Evolutionary conservation across 1,140 invertebrate species (phyloP), one percentile per base, ranked within the genome.

Genomic region (Mactra quadrangularis): DNA sequence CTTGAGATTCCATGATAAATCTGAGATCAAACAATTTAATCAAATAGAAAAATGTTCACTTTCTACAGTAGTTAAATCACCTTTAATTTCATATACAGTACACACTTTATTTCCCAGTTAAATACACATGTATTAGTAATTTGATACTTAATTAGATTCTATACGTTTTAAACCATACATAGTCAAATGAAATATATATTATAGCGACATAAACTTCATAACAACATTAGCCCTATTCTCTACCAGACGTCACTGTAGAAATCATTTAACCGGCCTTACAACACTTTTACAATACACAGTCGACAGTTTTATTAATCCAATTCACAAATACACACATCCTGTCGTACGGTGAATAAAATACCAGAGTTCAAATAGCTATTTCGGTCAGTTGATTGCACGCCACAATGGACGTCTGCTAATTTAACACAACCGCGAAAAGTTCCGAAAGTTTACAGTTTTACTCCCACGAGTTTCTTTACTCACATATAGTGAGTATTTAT

Each of bases 271-370:
- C 27, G 3, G 19, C 27, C 25, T 33, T 60, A 27, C 31, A 50
- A 25, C 41, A 19, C n/a, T 47, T n/a, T 15, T 50, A 13, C 41
- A 50, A 50, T 68, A 68, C 27, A 41, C 45, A 38, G 41, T 50
- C 3, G 31, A 68, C 45, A 47, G 41, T 41, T 27, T 68, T 68
- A 68, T 47, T 47, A 68, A 68, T 68, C 64, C 64, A 2, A 22
- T 68, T 47, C 25, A 25, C 35, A 52, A 68, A 68, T 27, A 68
- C 64, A 68, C 64, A 68, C 60, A 64, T 64, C 60, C 60, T 41
- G 60, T 64, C 31, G 60, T 41, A 7, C 38, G 38, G 6, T 7
- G 35, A 1, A 47, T 68, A 47, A 68, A 68, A 50, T 41, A 38
- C 25, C 41, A 47, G n/a, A 13, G n/a, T 11, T 68, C 64, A 68